Evolutionary conservation across 2,113 vertebrate species (phyloP).

Genomic region (Cryptotis parvus): DNA sequence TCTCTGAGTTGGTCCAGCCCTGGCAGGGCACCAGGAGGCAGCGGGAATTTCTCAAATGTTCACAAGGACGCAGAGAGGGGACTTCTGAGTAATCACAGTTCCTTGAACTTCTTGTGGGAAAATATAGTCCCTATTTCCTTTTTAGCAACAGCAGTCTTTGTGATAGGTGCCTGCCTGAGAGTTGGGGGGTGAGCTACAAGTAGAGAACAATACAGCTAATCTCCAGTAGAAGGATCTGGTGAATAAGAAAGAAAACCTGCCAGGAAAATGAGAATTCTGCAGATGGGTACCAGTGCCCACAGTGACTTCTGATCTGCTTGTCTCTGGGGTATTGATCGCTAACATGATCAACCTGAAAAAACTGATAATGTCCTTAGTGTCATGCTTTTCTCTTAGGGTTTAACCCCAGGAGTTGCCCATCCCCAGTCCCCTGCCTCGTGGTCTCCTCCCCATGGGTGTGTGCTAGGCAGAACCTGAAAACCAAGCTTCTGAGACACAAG

Average conservation of each 20-base stretch:
- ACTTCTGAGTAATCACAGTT: constrained; percentile 78
- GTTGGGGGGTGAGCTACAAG: constrained; percentile 20
- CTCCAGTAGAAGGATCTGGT: background rate
- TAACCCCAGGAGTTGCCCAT: background rate
- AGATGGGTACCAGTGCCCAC: accelerated
- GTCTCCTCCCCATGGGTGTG: background rate
- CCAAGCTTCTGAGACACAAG: background rate
- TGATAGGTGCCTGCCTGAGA: background rate
- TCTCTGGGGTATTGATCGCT: background rate
- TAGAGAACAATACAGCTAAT: background rate
- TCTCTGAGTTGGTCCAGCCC: constrained; percentile 18
- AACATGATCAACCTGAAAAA: background rate
- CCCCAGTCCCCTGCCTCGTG: background rate
- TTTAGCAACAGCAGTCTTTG: constrained; percentile 56
- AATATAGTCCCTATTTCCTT: constrained; percentile 66
- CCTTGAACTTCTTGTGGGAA: constrained; percentile 76
- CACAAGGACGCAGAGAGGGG: constrained; percentile 56
- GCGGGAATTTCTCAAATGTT: constrained; percentile 77
- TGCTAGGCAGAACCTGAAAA: background rate
- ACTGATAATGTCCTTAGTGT: background rate
- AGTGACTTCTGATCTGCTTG: background rate
- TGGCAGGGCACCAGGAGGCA: constrained; percentile 11
- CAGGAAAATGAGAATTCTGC: background rate
- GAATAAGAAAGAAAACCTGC: too few species aligned
- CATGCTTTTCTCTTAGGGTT: background rate